phyloP scores from a whole-genome alignment of 2,888 invertebrate species.

The Nematopogon swammerdamellus region DNA sequence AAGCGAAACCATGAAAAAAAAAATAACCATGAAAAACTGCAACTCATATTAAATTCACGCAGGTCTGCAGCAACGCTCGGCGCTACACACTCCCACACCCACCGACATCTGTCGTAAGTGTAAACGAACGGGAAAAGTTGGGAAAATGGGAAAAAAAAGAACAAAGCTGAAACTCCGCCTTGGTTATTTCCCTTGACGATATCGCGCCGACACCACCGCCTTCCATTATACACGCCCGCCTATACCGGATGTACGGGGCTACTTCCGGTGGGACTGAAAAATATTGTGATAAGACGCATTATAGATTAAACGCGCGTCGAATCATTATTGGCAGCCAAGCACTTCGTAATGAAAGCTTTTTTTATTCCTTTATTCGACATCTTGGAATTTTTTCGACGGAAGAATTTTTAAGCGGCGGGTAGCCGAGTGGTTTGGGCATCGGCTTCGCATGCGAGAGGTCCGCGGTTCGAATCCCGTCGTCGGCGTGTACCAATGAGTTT shows the following conservation, averaged over 20 bases:
- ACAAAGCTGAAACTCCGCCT: conserved; percentile 52
- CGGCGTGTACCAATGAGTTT: too few species aligned
- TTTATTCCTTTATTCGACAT: too few species aligned
- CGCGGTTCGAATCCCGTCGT: too few species aligned
- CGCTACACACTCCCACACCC: background rate
- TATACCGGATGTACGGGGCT: conserved; percentile 13
- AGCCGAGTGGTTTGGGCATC: too few species aligned
- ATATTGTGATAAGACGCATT: conserved; percentile 57
- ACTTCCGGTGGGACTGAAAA: conserved; percentile 49
- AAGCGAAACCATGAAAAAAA: too few species aligned
- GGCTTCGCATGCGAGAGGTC: too few species aligned
- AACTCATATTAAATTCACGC: conserved; percentile 41
- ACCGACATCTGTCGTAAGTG: conserved; percentile 48
- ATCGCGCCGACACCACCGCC: conserved; percentile 31
- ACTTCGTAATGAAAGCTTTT: background rate
- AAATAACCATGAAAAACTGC: too few species aligned
- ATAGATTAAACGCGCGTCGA: conserved; percentile 48
- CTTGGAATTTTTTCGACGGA: too few species aligned
- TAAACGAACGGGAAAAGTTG: conserved; percentile 51
- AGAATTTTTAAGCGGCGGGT: too few species aligned
- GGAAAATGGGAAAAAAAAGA: conserved; percentile 31
- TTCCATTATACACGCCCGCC: background rate
- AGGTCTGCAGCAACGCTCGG: conserved; percentile 26
- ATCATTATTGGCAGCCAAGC: background rate
- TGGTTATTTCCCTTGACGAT: conserved; percentile 55